Evolutionary conservation across 2,888 invertebrate species (phyloP).

Genomic region (Acholoe squamosa): DNA sequence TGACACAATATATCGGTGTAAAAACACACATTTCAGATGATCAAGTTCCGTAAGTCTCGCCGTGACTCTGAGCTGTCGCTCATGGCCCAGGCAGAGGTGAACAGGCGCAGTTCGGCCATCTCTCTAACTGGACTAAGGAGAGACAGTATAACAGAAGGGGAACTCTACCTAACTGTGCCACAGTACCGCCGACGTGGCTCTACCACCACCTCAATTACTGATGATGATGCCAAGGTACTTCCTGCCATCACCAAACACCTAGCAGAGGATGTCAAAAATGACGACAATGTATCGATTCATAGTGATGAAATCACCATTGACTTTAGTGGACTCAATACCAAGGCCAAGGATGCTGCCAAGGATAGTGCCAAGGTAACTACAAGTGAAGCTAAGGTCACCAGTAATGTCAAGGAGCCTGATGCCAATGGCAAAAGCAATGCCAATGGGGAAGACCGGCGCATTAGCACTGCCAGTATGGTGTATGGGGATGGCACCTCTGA

Average conservation of each 20-base stretch:
- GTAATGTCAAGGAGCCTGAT: not conserved
- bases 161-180: slow-evolving; percentile 1
- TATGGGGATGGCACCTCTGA: not conserved
- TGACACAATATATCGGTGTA: too few relatives aligned
- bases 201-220: not conserved
- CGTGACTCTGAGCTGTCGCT: slow-evolving; percentile 42
- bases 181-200: not conserved
- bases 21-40: slow-evolving; percentile 38
- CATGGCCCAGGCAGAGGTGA: not conserved
- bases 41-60: slow-evolving; percentile 24
- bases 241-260: slow-evolving; percentile 13
- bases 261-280: not conserved
- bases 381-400: not conserved
- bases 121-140: not conserved
- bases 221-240: slow-evolving; percentile 7
- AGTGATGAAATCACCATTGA: slow-evolving; percentile 43
- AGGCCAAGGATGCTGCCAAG: not conserved
- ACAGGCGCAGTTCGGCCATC: slow-evolving; percentile 24
- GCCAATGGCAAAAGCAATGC: not conserved
- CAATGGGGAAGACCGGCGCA: not conserved
- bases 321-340: not conserved
- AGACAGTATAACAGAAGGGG: slow-evolving; percentile 2
- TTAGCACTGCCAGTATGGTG: not conserved
- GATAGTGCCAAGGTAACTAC: not conserved
- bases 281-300: not conserved